Evolutionary conservation across 2,797 vertebrate genomes (phyloP).

Genomic region (Microcaecilia unicolor): DNA sequence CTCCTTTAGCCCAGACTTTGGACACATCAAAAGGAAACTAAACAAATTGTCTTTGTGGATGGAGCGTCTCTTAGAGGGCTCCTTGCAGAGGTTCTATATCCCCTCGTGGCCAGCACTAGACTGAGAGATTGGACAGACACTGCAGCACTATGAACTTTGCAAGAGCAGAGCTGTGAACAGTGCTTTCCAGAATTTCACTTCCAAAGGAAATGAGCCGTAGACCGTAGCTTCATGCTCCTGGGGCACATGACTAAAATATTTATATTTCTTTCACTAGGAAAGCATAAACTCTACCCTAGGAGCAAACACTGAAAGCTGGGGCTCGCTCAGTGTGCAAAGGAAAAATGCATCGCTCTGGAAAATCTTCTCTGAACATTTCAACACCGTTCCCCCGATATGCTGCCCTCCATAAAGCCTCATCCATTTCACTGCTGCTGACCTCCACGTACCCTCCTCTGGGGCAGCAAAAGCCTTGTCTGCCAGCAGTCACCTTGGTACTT

Average conservation of each 20-base stretch:
- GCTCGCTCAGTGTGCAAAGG: not conserved
- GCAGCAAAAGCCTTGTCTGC: no score
- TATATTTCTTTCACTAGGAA: not conserved
- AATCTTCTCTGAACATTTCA: not conserved
- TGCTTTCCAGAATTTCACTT: constrained; percentile 26
- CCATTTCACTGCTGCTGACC: no score
- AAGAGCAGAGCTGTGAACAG: constrained; percentile 19
- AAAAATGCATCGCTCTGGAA: not conserved
- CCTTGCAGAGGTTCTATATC: constrained; percentile 86
- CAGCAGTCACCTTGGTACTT: no score
- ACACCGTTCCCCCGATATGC: constrained; percentile 5
- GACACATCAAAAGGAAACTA: constrained; percentile 77
- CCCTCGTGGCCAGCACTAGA: constrained; percentile 85
- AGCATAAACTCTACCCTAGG: constrained; percentile 16
- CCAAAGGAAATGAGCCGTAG: constrained; percentile 18
- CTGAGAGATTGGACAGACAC: constrained; percentile 41
- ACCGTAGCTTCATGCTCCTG: constrained; percentile 35
- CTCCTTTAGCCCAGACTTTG: constrained; percentile 42
- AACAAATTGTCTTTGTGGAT: constrained; percentile 91
- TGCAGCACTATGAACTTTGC: constrained; percentile 28
- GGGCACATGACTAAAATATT: constrained; percentile 10
- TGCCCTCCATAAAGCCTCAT: no score
- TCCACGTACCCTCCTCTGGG: no score
- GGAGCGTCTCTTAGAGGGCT: constrained; percentile 90
- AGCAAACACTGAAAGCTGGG: not conserved